Percentiles rank a stretch among this genome's conserved stretches.
phyloP scores from a whole-genome alignment of 2,797 vertebrate genomes.

The Chaetodon trifasciatus region DNA sequence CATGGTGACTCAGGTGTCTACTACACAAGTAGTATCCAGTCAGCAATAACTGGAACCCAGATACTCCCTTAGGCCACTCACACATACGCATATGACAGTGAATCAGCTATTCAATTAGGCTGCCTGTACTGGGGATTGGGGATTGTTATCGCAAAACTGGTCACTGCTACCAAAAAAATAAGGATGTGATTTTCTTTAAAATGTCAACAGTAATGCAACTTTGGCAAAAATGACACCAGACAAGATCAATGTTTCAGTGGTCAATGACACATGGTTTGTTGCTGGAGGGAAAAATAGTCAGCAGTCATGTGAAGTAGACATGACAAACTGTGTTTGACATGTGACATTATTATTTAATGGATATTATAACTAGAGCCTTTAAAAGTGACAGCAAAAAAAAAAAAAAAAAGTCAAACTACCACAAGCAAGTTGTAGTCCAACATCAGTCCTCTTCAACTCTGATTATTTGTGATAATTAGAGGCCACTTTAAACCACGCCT shows the following conservation, averaged over 20 bases:
- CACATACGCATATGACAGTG: neutral
- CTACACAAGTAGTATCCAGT: constrained; percentile 17
- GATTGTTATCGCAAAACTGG: neutral
- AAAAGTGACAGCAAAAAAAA: neutral
- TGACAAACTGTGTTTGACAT: constrained; percentile 26
- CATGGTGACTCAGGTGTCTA: constrained; percentile 14
- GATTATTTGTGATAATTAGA: constrained; percentile 42
- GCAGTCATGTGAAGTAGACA: neutral
- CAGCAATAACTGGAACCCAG: constrained; percentile 45
- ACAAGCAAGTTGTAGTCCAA: constrained; percentile 8
- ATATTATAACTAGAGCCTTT: neutral
- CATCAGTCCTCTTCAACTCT: constrained; percentile 2
- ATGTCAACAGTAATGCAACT: neutral
- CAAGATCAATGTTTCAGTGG: neutral
- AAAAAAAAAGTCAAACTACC: neutral
- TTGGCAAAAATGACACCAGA: neutral
- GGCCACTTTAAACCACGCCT: constrained; percentile 23
- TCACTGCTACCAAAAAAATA: neutral
- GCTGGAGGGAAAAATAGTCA: neutral
- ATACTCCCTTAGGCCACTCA: constrained; percentile 30
- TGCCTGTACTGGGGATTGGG: neutral
- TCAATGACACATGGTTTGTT: neutral
- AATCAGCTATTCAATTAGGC: constrained; percentile 34
- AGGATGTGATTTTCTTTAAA: neutral
- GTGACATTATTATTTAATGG: constrained; percentile 21